phyloP scores from a whole-genome alignment of 2,113 vertebrate genomes.

The Nestor notabilis region DNA sequence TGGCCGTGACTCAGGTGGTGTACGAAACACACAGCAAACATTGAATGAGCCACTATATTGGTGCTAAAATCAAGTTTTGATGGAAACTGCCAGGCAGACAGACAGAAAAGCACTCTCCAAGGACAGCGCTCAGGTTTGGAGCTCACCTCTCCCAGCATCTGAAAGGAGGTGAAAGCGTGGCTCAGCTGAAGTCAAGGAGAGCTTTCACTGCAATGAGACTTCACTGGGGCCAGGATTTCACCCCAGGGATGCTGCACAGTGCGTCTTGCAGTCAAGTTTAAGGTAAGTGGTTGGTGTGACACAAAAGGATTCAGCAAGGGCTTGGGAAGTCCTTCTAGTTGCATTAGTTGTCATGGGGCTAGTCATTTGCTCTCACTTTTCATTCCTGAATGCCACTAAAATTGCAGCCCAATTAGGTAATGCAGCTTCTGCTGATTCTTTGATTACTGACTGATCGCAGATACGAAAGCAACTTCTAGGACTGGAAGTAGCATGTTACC shows the following conservation, averaged over 20 bases:
- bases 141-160: neutral
- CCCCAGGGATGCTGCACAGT: neutral
- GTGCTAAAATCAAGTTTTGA: conserved; percentile 22
- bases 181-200: neutral
- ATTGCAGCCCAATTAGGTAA: neutral
- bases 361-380: neutral
- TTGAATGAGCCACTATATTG: neutral
- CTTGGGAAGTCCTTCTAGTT: neutral
- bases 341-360: neutral
- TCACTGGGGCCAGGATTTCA: neutral
- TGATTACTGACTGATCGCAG: neutral
- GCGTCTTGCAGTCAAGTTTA: neutral
- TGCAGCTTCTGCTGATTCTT: neutral
- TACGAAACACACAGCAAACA: neutral
- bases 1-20: neutral
- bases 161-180: neutral
- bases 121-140: neutral
- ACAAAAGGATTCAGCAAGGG: neutral
- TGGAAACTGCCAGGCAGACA: neutral
- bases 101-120: conserved; percentile 10
- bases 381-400: neutral
- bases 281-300: neutral
- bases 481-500: neutral
- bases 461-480: neutral
- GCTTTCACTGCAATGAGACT: neutral